Percentiles rank a stretch among this genome's conserved stretches.
Evolutionary conservation across 2,113 vertebrate genomes (phyloP).

Genomic region (Polyodon spathula): DNA sequence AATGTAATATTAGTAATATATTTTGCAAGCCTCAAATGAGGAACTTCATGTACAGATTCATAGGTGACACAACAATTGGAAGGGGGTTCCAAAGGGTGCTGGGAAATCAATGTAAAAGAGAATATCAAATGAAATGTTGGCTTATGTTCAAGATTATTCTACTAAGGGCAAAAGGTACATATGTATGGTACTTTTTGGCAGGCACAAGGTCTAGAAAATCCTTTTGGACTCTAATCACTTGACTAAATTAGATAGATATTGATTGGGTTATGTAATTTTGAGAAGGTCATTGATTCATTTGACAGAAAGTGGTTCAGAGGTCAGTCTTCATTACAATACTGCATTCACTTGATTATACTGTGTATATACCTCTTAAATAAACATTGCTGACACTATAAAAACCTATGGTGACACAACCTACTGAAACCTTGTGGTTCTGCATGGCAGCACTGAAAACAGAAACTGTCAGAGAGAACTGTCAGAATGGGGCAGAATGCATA

Average conservation of each 20-base stretch:
- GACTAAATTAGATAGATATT: conserved; percentile 42
- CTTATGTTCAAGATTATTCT: conserved; percentile 19
- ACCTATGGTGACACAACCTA: too few relatives aligned
- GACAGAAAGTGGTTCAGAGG: conserved; percentile 20
- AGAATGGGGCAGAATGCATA: too few relatives aligned
- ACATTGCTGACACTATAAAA: conserved; percentile 12
- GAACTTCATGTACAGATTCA: too few relatives aligned
- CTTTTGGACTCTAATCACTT: conserved; percentile 30
- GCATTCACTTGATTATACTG: conserved; percentile 22
- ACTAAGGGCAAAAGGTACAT: conserved; percentile 13
- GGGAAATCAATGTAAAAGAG: neutral
- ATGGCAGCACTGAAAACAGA: too few relatives aligned
- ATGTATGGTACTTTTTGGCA: conserved; percentile 25
- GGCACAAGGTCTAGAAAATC: conserved; percentile 23
- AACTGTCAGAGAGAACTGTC: too few relatives aligned
- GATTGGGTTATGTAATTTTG: conserved; percentile 34
- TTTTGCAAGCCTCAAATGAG: too few relatives aligned
- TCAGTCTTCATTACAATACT: conserved; percentile 34
- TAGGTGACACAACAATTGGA: too few relatives aligned
- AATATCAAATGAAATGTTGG: conserved; percentile 19
- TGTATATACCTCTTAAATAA: conserved; percentile 14
- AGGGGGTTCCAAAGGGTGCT: too few relatives aligned
- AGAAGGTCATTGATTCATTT: conserved; percentile 29
- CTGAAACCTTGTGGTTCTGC: too few relatives aligned
- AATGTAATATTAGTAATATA: too few relatives aligned